A percentile compares a stretch with the other conserved stretches of the same genome.
Evolutionary conservation across 30 jellyfish, hydroid and myxozoan genomes (phyloP).

Genomic region (Aurelia sp.): DNA sequence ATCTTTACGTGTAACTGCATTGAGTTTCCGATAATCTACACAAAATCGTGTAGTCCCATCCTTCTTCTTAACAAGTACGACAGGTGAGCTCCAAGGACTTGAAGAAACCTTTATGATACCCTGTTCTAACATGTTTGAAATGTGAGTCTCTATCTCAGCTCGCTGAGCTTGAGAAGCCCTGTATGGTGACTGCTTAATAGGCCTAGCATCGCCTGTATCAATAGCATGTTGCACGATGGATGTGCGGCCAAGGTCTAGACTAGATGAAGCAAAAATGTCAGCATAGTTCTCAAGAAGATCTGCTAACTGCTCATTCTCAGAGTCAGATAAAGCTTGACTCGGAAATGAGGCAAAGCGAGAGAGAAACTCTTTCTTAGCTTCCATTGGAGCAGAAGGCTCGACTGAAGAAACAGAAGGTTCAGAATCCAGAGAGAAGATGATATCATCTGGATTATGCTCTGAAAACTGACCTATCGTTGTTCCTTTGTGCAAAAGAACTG

Average conservation of each 20-base stretch:
- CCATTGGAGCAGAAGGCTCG: too few relatives aligned
- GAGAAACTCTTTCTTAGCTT: not conserved
- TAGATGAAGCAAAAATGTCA: not conserved
- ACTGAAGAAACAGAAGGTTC: too few relatives aligned
- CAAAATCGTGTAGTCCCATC: slow-evolving; percentile 23
- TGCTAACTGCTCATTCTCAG: slow-evolving; percentile 6
- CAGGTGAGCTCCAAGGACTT: slow-evolving; percentile 80
- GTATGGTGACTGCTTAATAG: slow-evolving; percentile 43
- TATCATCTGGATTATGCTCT: too few relatives aligned
- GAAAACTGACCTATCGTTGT: too few relatives aligned
- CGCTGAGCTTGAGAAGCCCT: slow-evolving; percentile 12
- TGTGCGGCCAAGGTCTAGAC: slow-evolving; percentile 32
- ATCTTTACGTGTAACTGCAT: slow-evolving; percentile 29
- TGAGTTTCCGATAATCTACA: slow-evolving; percentile 42
- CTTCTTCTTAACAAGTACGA: slow-evolving; percentile 38
- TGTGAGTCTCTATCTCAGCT: slow-evolving; percentile 14
- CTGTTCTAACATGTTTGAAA: too few relatives aligned
- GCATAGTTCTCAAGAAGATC: slow-evolving; percentile 2
- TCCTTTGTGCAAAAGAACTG: not conserved
- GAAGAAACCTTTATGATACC: not conserved
- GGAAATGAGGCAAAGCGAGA: not conserved
- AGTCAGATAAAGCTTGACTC: not conserved
- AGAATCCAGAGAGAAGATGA: too few relatives aligned
- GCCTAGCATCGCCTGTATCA: slow-evolving; percentile 39
- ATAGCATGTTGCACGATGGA: slow-evolving; percentile 19